Base-by-base conservation (phyloP, 2,113 vertebrate species). In the Xenopus laevis region DNA sequence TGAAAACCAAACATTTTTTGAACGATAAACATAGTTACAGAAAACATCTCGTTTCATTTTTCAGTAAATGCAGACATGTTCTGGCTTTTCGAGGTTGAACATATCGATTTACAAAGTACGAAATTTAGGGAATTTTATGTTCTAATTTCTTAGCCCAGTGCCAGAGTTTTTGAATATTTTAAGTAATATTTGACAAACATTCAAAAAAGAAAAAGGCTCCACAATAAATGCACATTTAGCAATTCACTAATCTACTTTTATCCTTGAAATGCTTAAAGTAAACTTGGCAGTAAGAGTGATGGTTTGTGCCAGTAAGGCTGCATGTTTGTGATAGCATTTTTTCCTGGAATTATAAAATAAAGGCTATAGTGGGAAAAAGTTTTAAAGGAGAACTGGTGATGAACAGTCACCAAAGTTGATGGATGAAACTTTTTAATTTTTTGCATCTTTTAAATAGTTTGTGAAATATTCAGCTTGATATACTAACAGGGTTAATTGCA, bases 211-310 rank as follows among this genome's bases (percentile, higher is more conserved):
- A 47, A 76, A 69, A 76, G 55, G 23, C 44, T 69, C 53, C 45
- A 69, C 47, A 76, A 76, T 76, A 76, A 76, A 76, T 69, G 73
- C 66, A 55, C 44, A 72, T 2, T 78, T 68, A 83, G 61, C 55
- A 45, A 11, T 70, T 4, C 53, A 64, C 16, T 65, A 20, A 74
- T 44, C 65, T 68, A 2, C 45, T 16, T 11, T 58, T 40, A 57
- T 74, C 71, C 71, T 65, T 70, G 17, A 80, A 78, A 7, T 53
- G 71, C 71, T 79, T 64, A 77, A 33, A 75, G 79, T 33, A 68
- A 61, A 74, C 13, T 78, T 46, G 16, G 50, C 69, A 81, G 68
- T 50, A 78, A 65, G 27, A 46, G 59, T 0, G 80, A 73, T 12
- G 79, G 74, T 40, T 7, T 40, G 15, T 40, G 18, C 17, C 80